Conservation (phyloP, 2,888 invertebrate species). For the Neelides folsomi region DNA sequence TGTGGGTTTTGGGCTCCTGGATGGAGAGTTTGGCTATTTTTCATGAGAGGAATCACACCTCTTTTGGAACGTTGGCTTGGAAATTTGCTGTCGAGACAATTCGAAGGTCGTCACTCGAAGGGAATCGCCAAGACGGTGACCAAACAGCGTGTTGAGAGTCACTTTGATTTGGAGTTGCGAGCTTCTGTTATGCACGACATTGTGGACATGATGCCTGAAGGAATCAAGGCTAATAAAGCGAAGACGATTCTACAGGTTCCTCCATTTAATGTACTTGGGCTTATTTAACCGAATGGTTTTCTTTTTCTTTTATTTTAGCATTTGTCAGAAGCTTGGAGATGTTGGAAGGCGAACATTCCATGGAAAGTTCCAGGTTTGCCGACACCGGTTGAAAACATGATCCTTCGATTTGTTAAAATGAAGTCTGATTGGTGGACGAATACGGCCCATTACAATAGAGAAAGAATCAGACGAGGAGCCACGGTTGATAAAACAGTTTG, state of each 20-base stretch:
- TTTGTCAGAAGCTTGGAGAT: constrained; percentile 97
- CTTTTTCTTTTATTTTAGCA: constrained; percentile 42
- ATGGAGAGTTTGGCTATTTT: constrained; percentile 99
- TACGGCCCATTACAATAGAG: constrained; percentile 98
- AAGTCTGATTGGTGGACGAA: constrained; percentile 99
- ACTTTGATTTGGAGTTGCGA: constrained; percentile 95
- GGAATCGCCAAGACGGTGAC: constrained; percentile 99
- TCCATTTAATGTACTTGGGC: background rate
- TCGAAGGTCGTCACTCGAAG: constrained; percentile 98
- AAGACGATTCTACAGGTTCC: constrained; percentile 78
- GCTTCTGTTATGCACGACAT: constrained; percentile 91
- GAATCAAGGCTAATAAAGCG: constrained; percentile 99
- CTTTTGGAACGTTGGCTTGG: constrained; percentile 97
- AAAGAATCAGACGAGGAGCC: constrained; percentile 95
- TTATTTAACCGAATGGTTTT: background rate
- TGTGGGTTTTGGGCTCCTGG: constrained; percentile 98
- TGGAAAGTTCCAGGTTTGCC: constrained; percentile 99
- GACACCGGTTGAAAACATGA: constrained; percentile 99
- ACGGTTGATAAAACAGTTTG: constrained; percentile 99
- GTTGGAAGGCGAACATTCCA: constrained; percentile 99
- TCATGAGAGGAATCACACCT: constrained; percentile 97
- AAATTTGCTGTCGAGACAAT: constrained; percentile 92
- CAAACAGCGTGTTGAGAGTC: constrained; percentile 97
- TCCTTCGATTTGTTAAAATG: constrained; percentile 97
- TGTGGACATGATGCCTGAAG: constrained; percentile 99